phyloP scores from a whole-genome alignment of 2,888 invertebrate genomes.

The Germaria angustata region DNA sequence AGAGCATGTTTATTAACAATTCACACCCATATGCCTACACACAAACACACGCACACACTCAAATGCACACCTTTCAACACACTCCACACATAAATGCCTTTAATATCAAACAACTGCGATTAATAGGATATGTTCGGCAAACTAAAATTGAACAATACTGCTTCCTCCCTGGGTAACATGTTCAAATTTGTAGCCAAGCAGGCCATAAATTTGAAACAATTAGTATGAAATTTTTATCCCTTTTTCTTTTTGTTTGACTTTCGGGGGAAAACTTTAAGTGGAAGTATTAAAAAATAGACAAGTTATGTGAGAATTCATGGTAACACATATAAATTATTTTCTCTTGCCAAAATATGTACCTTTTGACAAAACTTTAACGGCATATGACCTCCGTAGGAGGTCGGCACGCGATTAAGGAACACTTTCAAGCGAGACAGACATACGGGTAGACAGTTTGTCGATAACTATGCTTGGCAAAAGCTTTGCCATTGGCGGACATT shows the following conservation, averaged over 20 bases:
- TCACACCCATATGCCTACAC: conserved; percentile 39
- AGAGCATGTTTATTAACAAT: conserved; percentile 43
- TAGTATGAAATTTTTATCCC: neutral
- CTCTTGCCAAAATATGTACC: neutral
- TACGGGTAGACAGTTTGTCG: too few relatives aligned
- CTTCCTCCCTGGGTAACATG: neutral
- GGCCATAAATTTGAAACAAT: conserved; percentile 28
- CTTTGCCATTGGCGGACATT: too few relatives aligned
- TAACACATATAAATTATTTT: neutral
- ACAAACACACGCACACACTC: neutral
- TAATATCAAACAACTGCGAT: conserved; percentile 13
- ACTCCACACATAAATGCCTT: neutral
- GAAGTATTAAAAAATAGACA: neutral
- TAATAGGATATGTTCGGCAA: conserved; percentile 15
- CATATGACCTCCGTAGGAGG: too few relatives aligned
- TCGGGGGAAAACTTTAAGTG: neutral
- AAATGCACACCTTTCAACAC: neutral
- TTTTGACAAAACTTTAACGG: too few relatives aligned
- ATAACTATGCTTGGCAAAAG: too few relatives aligned
- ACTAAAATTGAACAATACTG: neutral
- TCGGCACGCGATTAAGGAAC: too few relatives aligned
- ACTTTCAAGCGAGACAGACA: too few relatives aligned
- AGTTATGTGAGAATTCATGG: neutral
- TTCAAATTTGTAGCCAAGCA: conserved; percentile 18
- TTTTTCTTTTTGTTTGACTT: neutral